phyloP scores from a whole-genome alignment of 2,888 invertebrate species.

The Cosmia trapezina region DNA sequence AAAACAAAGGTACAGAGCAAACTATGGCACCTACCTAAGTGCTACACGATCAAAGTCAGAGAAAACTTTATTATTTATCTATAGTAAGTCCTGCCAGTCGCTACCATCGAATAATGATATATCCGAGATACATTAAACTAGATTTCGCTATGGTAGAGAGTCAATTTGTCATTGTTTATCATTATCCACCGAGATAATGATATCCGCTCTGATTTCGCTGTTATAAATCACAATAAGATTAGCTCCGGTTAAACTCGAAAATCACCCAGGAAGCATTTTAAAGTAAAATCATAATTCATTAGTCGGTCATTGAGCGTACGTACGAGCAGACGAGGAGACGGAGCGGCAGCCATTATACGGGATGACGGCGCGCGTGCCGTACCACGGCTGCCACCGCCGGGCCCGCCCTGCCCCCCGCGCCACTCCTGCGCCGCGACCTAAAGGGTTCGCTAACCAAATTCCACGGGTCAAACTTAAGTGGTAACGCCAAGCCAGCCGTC shows the following conservation, averaged over 20 bases:
- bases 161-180: constrained; percentile 69
- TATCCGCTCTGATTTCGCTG: constrained; percentile 63
- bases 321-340: constrained; percentile 70
- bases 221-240: constrained; percentile 74
- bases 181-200: constrained; percentile 62
- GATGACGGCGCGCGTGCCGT: constrained; percentile 89
- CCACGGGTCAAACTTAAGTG: constrained; percentile 80
- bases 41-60: constrained; percentile 2
- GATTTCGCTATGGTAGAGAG: constrained; percentile 61
- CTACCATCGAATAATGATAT: constrained; percentile 51
- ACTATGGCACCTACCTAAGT: background rate
- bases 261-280: constrained; percentile 84
- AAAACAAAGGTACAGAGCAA: constrained; percentile 9
- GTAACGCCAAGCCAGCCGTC: constrained; percentile 85
- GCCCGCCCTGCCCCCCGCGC: constrained; percentile 69
- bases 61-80: constrained; percentile 31
- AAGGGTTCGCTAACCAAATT: constrained; percentile 70
- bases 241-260: constrained; percentile 75
- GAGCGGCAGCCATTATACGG: constrained; percentile 85
- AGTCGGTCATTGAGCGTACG: constrained; percentile 84
- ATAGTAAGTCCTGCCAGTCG: constrained; percentile 30
- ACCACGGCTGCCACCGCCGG: constrained; percentile 68
- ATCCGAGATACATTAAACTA: constrained; percentile 58
- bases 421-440: constrained; percentile 53
- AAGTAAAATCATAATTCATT: constrained; percentile 86